phyloP scores from a whole-genome alignment of 2,113 vertebrate species.

The Pseudonaja textilis region DNA sequence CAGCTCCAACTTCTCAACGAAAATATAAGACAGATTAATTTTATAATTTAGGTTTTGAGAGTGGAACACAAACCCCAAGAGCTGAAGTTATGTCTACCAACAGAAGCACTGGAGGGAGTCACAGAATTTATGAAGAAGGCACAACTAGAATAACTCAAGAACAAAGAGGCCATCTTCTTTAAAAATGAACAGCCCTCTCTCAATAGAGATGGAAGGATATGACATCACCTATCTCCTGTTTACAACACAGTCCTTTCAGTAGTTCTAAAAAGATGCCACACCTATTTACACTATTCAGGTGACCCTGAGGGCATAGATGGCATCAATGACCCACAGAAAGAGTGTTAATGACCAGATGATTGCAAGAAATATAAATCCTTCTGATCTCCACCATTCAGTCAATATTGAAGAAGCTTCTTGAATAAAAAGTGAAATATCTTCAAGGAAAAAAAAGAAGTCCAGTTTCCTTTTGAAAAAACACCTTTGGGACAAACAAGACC shows the following conservation, averaged over 20 bases:
- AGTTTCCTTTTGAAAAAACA: background rate
- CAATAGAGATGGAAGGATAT: background rate
- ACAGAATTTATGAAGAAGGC: background rate
- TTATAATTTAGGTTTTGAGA: background rate
- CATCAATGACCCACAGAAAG: background rate
- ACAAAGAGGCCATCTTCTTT: background rate
- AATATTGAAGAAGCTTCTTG: background rate
- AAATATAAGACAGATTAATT: background rate
- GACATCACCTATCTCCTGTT: background rate
- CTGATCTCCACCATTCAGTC: background rate
- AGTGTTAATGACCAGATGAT: background rate
- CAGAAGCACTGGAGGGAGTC: no score
- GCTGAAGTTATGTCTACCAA: no score
- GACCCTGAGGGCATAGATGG: background rate
- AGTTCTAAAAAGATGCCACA: background rate
- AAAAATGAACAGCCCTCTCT: background rate
- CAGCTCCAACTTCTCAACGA: background rate
- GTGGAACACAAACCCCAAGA: no score
- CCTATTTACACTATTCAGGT: background rate
- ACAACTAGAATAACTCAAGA: background rate
- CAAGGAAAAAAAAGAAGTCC: background rate
- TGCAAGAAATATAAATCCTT: background rate
- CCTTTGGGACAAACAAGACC: background rate
- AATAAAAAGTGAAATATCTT: background rate
- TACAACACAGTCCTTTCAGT: background rate